phyloP scores from a whole-genome alignment of 2,113 vertebrate genomes.

The Balaenoptera acutorostrata region DNA sequence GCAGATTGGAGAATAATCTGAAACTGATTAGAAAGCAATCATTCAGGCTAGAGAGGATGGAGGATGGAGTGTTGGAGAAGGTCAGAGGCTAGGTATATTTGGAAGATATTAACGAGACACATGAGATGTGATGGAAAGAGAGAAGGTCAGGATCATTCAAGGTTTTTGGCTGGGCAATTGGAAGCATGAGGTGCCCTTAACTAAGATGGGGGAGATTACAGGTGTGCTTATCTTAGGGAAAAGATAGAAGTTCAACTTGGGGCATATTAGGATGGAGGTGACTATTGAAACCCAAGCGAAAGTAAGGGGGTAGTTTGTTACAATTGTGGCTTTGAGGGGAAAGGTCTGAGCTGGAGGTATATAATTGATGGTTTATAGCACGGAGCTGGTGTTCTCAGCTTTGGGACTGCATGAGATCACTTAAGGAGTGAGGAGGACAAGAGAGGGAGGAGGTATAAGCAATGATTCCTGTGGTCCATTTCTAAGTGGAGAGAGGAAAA shows the following conservation, averaged over 20 bases:
- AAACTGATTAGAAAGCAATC: background rate
- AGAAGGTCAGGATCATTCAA: background rate
- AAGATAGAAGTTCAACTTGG: background rate
- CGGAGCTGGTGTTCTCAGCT: background rate
- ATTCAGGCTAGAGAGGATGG: background rate
- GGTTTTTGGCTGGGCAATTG: background rate
- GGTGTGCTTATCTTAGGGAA: background rate
- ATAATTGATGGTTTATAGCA: rapidly evolving
- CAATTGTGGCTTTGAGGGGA: background rate
- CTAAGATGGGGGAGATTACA: background rate
- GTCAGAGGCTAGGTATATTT: background rate
- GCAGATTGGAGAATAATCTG: background rate
- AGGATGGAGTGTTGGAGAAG: background rate
- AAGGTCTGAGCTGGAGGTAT: background rate
- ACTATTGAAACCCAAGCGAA: background rate
- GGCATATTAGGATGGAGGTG: background rate
- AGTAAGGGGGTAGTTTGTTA: background rate
- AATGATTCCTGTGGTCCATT: background rate
- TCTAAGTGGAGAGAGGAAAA: background rate
- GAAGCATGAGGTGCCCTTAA: background rate
- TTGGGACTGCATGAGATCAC: background rate
- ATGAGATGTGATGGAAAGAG: background rate
- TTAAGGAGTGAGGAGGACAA: background rate
- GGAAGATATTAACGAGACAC: background rate
- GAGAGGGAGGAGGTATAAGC: background rate